Base-by-base conservation (phyloP, 2,888 invertebrate genomes). In the Chouioia cunea region DNA sequence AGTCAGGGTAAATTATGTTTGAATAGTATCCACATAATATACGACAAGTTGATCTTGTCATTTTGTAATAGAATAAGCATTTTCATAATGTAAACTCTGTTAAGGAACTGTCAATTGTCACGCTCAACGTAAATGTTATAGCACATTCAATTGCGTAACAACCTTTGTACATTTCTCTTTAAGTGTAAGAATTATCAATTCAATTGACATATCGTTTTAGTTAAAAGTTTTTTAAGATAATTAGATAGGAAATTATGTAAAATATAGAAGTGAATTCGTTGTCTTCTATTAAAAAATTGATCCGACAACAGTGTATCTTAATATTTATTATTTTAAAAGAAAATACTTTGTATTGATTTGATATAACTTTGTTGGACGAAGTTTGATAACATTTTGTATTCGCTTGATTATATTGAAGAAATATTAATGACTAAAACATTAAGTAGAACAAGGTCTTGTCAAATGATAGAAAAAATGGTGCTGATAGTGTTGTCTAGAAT, bases 11-110 rank as follows among this genome's bases (percentile, higher is more conserved):
- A 65, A 65, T 46, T 65, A 57, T 50, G 59, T 59, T 52, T 20
- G 12, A 18, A 52, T 14, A 20, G n/a, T 52, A 52, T 15, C 16
- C 47, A 53, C 50, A 57, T 44, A 44, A 57, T 69, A 48, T 56
- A 16, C 48, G 67, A 68, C 68, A 56, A 68, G 60, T 68, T 72
- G 68, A 68, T 65, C 72, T 65, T 65, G 65, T 68, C 59, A 50
- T 60, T 60, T 56, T 44, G 65, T 27, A 18, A 15, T 18, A 54
- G 23, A 12, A 4, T 22, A 23, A 54, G 3, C 47, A 70, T 62
- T 70, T 36, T 10, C 36, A 36, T 36, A 36, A 36, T 36, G 12
- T 10, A 10, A 36, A 36, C 10, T 12, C 10, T 36, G 36, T 36
- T 36, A 44, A 18, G 27, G 27, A 56, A 65, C n/a, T 60, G 59